Evolutionary conservation across 2,797 vertebrate species (phyloP).

Genomic region (Novumbra hubbsi): DNA sequence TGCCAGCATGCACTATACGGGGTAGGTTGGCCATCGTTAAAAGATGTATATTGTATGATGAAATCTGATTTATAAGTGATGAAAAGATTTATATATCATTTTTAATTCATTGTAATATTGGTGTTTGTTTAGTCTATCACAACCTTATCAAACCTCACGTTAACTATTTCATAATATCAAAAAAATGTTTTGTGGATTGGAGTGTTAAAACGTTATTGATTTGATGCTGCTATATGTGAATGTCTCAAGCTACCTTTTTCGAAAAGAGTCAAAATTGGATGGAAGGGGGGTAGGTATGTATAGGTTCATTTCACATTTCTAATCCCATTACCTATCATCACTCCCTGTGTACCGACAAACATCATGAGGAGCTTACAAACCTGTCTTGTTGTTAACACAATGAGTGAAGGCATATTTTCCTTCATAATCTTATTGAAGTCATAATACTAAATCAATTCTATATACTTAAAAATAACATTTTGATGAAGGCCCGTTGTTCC

Average conservation of each 20-base stretch:
- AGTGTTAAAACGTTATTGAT: not conserved
- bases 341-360: constrained; percentile 23
- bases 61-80: not conserved
- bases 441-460: too few species aligned
- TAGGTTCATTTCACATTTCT: constrained; percentile 34
- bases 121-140: not conserved
- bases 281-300: constrained; percentile 20
- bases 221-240: not conserved
- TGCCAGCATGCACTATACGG: not conserved
- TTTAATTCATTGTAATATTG: not conserved
- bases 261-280: not conserved
- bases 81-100: not conserved
- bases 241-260: not conserved
- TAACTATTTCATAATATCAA: not conserved
- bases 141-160: not conserved
- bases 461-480: too few species aligned
- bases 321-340: constrained; percentile 47
- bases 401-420: too few species aligned
- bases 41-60: not conserved
- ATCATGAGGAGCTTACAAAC: too few species aligned
- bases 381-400: too few species aligned
- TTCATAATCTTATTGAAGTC: too few species aligned
- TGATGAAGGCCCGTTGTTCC: too few species aligned
- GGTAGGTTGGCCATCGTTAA: not conserved
- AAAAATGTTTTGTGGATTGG: not conserved